Conservation (phyloP, 1,140 invertebrate species). For the Hormaphis cornu region DNA sequence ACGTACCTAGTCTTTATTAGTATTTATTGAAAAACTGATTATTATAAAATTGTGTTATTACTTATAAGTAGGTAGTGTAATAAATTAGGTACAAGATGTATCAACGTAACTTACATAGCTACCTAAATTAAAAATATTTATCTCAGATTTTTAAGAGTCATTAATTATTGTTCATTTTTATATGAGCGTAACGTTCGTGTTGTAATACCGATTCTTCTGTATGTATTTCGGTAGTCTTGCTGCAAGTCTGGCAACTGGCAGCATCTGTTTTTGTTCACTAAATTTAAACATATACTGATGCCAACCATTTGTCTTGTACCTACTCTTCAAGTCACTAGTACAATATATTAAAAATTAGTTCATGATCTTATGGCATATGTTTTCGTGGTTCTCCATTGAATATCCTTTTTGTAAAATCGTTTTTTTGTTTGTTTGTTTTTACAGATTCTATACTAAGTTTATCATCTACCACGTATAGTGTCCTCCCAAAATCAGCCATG, state of each 20-base stretch:
- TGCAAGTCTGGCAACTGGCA: slow-evolving; percentile 19
- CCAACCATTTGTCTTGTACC: slow-evolving; percentile 17
- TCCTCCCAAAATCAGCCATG: slow-evolving; percentile 15
- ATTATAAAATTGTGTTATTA: too few species aligned
- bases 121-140: background rate
- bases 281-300: slow-evolving; percentile 25
- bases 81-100: too few species aligned
- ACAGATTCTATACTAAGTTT: slow-evolving; percentile 22
- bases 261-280: slow-evolving; percentile 27
- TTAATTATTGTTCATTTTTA: background rate
- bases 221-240: slow-evolving; percentile 13
- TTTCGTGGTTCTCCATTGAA: background rate
- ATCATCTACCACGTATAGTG: slow-evolving; percentile 14
- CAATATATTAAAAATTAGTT: slow-evolving; percentile 22
- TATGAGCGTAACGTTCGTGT: slow-evolving; percentile 3
- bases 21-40: too few species aligned
- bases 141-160: background rate
- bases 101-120: too few species aligned
- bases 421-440: background rate
- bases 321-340: background rate
- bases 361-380: background rate
- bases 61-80: too few species aligned
- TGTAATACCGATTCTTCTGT: background rate
- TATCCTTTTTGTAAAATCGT: background rate
- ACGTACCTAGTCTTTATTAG: too few species aligned